These are phyloP conservation scores for Drosophila lutescens DNA, from an alignment of 2,888 invertebrate species.

Conservation along the genomic window DNA sequence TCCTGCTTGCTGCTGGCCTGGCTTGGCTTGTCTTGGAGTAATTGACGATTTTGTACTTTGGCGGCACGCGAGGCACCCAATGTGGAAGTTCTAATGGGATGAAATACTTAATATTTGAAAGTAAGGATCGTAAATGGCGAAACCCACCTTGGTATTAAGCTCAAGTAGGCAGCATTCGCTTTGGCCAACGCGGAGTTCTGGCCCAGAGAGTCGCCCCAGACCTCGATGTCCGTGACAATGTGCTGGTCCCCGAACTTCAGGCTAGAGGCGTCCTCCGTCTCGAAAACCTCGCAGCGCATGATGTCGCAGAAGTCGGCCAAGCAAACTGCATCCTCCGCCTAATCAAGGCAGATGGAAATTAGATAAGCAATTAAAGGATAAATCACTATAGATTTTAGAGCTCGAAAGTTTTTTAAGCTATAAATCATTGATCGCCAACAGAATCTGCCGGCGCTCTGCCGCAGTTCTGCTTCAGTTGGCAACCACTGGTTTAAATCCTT, in stretches of 20 bases:
- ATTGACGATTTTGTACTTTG: slow-evolving; percentile 84
- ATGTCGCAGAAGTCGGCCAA: slow-evolving; percentile 98
- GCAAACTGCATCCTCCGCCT: slow-evolving; percentile 97
- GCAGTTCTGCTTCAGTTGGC: too few relatives aligned
- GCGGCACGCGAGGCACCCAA: slow-evolving; percentile 81
- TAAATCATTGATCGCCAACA: too few relatives aligned
- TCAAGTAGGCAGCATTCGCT: slow-evolving; percentile 84
- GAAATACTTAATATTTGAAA: background rate
- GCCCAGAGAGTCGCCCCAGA: slow-evolving; percentile 90
- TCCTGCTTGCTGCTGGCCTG: slow-evolving; percentile 53
- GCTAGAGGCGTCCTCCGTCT: slow-evolving; percentile 88
- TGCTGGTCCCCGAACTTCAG: slow-evolving; percentile 87
- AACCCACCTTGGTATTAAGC: slow-evolving; percentile 82
- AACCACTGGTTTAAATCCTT: too few relatives aligned
- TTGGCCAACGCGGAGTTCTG: slow-evolving; percentile 85
- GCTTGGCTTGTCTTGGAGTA: slow-evolving; percentile 82
- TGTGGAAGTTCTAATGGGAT: slow-evolving; percentile 78
- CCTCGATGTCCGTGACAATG: slow-evolving; percentile 91
- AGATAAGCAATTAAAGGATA: too few relatives aligned
- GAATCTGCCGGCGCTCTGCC: too few relatives aligned
- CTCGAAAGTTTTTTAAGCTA: too few relatives aligned
- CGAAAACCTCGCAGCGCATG: slow-evolving; percentile 95
- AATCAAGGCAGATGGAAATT: background rate
- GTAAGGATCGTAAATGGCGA: background rate
- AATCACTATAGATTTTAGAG: too few relatives aligned